phyloP scores from a whole-genome alignment of 2,888 invertebrate genomes.

The Creontiades dilutus region DNA sequence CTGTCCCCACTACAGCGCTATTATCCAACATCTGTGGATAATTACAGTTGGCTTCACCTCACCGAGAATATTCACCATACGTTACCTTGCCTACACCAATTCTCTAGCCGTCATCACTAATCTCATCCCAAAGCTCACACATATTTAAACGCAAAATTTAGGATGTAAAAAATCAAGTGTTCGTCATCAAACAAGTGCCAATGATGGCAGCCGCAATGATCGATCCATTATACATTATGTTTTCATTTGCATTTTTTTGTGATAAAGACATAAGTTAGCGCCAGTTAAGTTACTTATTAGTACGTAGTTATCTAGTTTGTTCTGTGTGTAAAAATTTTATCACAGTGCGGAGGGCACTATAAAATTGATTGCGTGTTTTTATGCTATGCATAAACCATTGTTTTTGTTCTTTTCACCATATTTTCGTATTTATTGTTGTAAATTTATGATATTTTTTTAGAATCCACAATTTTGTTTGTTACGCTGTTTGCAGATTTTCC shows the following conservation, averaged over 20 bases:
- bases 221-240: not conserved
- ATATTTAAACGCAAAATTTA: no score
- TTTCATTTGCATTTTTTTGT: not conserved
- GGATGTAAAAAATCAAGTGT: no score
- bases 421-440: not conserved
- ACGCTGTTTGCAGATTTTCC: no score
- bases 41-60: no score
- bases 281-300: slow-evolving; percentile 22
- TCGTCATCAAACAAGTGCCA: not conserved
- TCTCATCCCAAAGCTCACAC: no score
- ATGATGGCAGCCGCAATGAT: not conserved
- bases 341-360: slow-evolving; percentile 7
- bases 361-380: slow-evolving; percentile 21
- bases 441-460: no score
- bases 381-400: slow-evolving; percentile 32
- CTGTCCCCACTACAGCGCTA: no score
- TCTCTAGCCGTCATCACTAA: no score
- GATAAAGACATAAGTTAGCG: slow-evolving; percentile 22
- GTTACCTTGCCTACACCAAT: no score
- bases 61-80: no score
- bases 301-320: not conserved
- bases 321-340: slow-evolving; percentile 23
- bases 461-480: no score
- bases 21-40: no score
- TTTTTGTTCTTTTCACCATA: slow-evolving; percentile 16